phyloP scores from a whole-genome alignment of 2,113 vertebrate species.

The Dissostichus mawsoni region DNA sequence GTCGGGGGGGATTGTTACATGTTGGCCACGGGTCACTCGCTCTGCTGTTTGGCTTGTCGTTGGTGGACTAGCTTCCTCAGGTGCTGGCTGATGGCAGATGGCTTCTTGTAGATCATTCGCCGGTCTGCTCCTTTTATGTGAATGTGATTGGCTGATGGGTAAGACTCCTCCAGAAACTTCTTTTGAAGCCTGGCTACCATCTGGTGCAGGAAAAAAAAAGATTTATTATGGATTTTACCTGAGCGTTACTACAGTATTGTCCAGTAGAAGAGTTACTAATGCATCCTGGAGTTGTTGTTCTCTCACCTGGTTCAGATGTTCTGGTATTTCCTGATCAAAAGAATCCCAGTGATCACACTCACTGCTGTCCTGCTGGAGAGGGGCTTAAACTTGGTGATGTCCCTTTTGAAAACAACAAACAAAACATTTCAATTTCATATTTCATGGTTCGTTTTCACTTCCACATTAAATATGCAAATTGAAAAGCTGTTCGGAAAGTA shows the following conservation, averaged over 20 bases:
- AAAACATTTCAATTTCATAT: neutral
- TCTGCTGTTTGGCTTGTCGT: conserved; percentile 80
- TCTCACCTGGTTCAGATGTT: conserved; percentile 82
- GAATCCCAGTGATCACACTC: conserved; percentile 83
- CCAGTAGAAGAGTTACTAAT: conserved; percentile 13
- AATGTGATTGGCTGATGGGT: conserved; percentile 83
- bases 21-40: conserved; percentile 72
- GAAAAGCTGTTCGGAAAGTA: neutral
- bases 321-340: conserved; percentile 81
- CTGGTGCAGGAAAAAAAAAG: conserved; percentile 68
- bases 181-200: conserved; percentile 84
- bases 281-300: conserved; percentile 39
- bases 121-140: conserved; percentile 83
- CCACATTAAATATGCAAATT: neutral
- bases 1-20: conserved; percentile 29
- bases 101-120: conserved; percentile 85
- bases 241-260: conserved; percentile 42
- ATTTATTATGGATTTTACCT: conserved; percentile 40
- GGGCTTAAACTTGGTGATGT: conserved; percentile 84
- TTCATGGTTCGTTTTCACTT: neutral
- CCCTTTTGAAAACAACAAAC: conserved; percentile 66
- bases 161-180: conserved; percentile 81
- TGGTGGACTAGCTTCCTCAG: conserved; percentile 82
- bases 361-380: conserved; percentile 81
- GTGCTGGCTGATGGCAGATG: conserved; percentile 83